Evolutionary conservation across 2,797 vertebrate species (phyloP).

Genomic region (Neoniphon sammara): DNA sequence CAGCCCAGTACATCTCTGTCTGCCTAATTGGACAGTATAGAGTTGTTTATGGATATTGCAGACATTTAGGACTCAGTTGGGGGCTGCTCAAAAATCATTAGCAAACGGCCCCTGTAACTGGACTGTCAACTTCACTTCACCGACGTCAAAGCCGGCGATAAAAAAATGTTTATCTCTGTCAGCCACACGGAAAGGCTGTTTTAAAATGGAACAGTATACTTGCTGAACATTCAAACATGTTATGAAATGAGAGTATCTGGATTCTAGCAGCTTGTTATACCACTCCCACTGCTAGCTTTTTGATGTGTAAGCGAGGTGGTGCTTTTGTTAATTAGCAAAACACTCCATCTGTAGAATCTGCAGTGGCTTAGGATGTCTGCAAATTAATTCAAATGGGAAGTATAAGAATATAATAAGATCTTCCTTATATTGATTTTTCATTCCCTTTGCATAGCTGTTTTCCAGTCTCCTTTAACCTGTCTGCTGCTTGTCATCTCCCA

Average conservation of each 20-base stretch:
- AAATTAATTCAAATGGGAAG: conserved; percentile 20
- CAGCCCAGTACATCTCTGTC: conserved; percentile 97
- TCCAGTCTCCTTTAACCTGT: not conserved
- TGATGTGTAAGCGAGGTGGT: conserved; percentile 66
- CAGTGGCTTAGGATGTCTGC: conserved; percentile 49
- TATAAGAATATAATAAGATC: not conserved
- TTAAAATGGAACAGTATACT: conserved; percentile 68
- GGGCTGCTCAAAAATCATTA: conserved; percentile 98
- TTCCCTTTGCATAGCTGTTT: not conserved
- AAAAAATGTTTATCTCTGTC: conserved; percentile 82
- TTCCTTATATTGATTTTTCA: not conserved
- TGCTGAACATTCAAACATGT: conserved; percentile 76
- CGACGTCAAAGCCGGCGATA: conserved; percentile 76
- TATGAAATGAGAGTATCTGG: conserved; percentile 58
- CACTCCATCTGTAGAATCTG: conserved; percentile 62
- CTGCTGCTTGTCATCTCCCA: not conserved
- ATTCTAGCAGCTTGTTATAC: conserved; percentile 71
- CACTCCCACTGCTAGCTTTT: conserved; percentile 49
- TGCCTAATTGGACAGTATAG: conserved; percentile 98
- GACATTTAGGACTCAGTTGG: conserved; percentile 97
- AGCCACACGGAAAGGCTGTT: conserved; percentile 64
- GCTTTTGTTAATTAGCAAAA: conserved; percentile 75
- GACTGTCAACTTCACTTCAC: conserved; percentile 89
- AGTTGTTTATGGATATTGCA: conserved; percentile 99
- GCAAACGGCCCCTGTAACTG: conserved; percentile 91